Percentiles rank a stretch among this genome's conserved stretches.
These are phyloP conservation scores for Tokudaia muenninki DNA, from an alignment of 2,797 vertebrate genomes.

Conservation along the genomic window DNA sequence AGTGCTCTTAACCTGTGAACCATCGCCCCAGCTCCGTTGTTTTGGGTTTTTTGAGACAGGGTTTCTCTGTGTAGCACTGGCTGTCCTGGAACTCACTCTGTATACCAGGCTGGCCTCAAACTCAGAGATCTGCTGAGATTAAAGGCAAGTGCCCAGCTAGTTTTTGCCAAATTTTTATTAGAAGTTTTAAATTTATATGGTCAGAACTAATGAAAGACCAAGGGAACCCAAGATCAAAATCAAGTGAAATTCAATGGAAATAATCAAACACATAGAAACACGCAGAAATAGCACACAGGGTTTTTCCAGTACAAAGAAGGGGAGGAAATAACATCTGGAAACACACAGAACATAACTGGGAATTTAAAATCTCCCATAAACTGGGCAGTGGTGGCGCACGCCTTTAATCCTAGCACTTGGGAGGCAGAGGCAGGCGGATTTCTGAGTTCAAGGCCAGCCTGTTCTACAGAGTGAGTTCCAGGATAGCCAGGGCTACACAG, in stretches of 20 bases:
- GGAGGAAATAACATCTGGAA: not conserved
- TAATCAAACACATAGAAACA: not conserved
- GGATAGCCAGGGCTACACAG: too few relatives aligned
- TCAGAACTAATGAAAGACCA: not conserved
- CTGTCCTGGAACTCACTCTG: not conserved
- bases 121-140: not conserved
- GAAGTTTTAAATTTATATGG: not conserved
- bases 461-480: too few relatives aligned
- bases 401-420: too few relatives aligned
- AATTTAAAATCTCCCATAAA: not conserved
- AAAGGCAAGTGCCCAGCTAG: not conserved
- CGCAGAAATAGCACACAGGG: fast-evolving
- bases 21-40: not conserved
- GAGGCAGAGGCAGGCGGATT: too few relatives aligned
- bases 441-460: too few relatives aligned
- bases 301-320: not conserved
- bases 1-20: not conserved
- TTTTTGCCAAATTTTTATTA: not conserved
- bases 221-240: not conserved
- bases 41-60: not conserved
- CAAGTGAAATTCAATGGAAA: not conserved
- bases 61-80: not conserved
- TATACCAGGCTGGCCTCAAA: not conserved
- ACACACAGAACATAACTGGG: not conserved
- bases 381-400: too few relatives aligned